phyloP scores from a whole-genome alignment of 2,888 invertebrate species.

The Calliopum simillimum region DNA sequence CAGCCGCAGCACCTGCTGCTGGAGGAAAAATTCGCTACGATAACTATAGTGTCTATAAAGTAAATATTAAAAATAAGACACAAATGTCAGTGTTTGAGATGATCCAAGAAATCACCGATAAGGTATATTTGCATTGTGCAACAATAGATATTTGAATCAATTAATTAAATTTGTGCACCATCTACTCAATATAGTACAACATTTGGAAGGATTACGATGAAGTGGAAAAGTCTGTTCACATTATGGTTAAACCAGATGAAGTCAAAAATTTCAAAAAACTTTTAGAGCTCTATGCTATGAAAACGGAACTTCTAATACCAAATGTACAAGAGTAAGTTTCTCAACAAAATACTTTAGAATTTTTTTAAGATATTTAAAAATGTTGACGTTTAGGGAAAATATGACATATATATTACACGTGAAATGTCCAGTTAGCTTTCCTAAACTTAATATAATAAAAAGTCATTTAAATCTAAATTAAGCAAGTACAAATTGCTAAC shows the following conservation, averaged over 20 bases:
- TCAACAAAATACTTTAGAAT: no score
- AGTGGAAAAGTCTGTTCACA: conserved; percentile 51
- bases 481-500: background rate
- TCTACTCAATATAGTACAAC: conserved; percentile 41
- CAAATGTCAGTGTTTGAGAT: conserved; percentile 52
- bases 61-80: conserved; percentile 64
- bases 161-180: background rate
- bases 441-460: no score
- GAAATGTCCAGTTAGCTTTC: no score
- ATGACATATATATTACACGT: background rate
- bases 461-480: no score
- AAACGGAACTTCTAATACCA: conserved; percentile 67
- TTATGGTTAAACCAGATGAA: conserved; percentile 72
- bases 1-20: background rate
- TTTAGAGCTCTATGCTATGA: conserved; percentile 52
- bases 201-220: conserved; percentile 48
- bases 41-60: conserved; percentile 50
- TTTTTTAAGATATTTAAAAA: no score
- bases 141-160: background rate
- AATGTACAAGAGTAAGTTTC: conserved; percentile 71
- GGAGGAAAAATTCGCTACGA: conserved; percentile 50
- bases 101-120: no score
- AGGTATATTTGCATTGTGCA: background rate
- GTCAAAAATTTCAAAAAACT: conserved; percentile 64
- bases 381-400: no score